Percentiles rank a stretch among this genome's conserved stretches.
Evolutionary conservation across 2,888 invertebrate species (phyloP).

Genomic region (Macrosiphum euphorbiae): DNA sequence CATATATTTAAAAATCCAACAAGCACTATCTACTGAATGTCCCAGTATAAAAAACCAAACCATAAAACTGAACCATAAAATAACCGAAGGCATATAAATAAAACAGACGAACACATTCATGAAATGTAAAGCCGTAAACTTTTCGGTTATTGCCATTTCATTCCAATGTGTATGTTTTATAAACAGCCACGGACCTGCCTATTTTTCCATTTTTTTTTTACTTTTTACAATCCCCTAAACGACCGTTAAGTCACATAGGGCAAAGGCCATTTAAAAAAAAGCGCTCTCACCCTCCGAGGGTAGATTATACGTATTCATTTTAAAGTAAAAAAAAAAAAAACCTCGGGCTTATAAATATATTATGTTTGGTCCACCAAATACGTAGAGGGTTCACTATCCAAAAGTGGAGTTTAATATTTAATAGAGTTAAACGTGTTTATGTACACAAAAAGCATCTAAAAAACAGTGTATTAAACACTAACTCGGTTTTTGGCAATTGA

Average conservation of each 20-base stretch:
- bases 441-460: constrained; percentile 40
- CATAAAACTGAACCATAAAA: constrained; percentile 53
- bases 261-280: constrained; percentile 63
- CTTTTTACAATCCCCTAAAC: constrained; percentile 64
- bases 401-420: constrained; percentile 64
- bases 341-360: constrained; percentile 59
- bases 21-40: neutral
- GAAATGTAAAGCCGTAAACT: constrained; percentile 63
- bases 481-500: constrained; percentile 53
- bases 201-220: constrained; percentile 43
- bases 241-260: constrained; percentile 61
- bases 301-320: constrained; percentile 64
- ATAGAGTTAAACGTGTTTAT: constrained; percentile 62
- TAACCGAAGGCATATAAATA: constrained; percentile 53
- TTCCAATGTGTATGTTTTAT: constrained; percentile 61
- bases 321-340: constrained; percentile 63
- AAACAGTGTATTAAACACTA: constrained; percentile 37
- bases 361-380: constrained; percentile 55
- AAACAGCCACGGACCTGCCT: constrained; percentile 59
- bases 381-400: constrained; percentile 60
- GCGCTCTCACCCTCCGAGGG: constrained; percentile 57
- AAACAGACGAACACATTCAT: constrained; percentile 55
- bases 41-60: neutral
- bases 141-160: constrained; percentile 62
- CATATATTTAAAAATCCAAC: constrained; percentile 17